Base-by-base conservation (phyloP, 2,888 invertebrate genomes). In the Axea sp. region DNA sequence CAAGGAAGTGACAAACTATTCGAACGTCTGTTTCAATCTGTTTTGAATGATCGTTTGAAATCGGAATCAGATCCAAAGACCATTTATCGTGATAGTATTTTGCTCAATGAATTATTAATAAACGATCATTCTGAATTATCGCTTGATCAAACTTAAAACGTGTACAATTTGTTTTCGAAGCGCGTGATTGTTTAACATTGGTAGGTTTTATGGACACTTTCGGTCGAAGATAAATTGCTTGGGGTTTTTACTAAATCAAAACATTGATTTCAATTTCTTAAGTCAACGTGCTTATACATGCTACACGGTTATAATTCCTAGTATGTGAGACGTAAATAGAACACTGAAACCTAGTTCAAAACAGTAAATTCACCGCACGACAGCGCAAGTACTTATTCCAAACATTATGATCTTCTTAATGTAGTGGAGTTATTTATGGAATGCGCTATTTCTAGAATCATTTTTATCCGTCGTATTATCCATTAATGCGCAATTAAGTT, bases 341-440 rank as follows among this genome's bases (percentile, higher is more conserved):
- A 69, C 53, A 53, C 45, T 31, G 53, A 53, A 69, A 69, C 45
- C 37, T 31, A 41, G 53, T 60, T 53, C 17, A 22, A 30, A 69
- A 69, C 69, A 53, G 60, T 69, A 69, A 69, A 69, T 69, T 62
- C 37, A 55, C 31, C 19, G 33, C 69, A 30, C 45, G 55, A 62
- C 60, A 28, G 43, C 68, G 9, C 60, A 37, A 69, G 60, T 45
- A 26, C 60, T 69, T 45, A 53, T 37, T 53, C 35, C 43, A 45
- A 68, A 59, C 60, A 41, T 60, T 69, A 53, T 69, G 60, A 60
- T 53, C 60, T 60, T 60, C 53, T 60, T 69, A 43, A 60, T 60
- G 31, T 28, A 43, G 22, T 45, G 8, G 9, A 8, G 69, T 53
- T 69, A 60, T 60, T 69, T 60, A 53, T 53, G 69, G 33, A 47